Base-by-base conservation (phyloP, 1,140 invertebrate genomes). In the Heliconius melpomene region DNA sequence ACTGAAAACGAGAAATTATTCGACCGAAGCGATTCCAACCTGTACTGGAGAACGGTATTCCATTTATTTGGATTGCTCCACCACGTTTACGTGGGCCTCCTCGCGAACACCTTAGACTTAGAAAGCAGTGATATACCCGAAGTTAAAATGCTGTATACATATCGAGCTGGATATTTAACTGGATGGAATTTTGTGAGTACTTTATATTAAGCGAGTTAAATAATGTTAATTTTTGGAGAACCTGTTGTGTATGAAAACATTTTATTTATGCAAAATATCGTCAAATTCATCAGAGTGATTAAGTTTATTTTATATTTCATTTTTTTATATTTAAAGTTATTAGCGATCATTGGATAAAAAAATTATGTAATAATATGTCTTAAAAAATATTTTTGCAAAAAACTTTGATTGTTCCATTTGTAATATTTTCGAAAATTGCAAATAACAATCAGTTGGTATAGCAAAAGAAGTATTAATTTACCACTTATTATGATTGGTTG, bases 151-250 rank as follows among this genome's bases (percentile, higher is more conserved):
- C 50, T 93, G 5, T 86, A 89, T 52, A 87, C 81, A 16, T 92
- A 71, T 72, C 74, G 85, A 18, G 72, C 75, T 8, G 90, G 81
- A 7, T 91, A 87, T 66, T 77, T 93, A 1, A 93, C 91, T 66
- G 91, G 91, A 13, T 93, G 91, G 91, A 92, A 90, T 85, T 90
- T 93, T 81, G 91, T 93, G 77, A 93, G 91, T 93, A 72, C 8
- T 46, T 46, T 46, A 0, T 3, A 46, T 46, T 46, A 46, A 46
- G 13, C 0, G 40, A 46, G 11, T 36, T 36, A 36, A 36, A 36
- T 36, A 36, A 36, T 36, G 6, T 36, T 7, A 36, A 36, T 36
- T 36, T 36, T 36, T 36, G 32, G 32, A 36, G 7, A 36, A 36
- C 20, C 8, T 23, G 23, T 13, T 13, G 40, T 46, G 11, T 46